Percentiles rank a stretch among this genome's conserved stretches.
Evolutionary conservation across 2,113 vertebrate genomes (phyloP).

Genomic region (Psilopsiagon aymara): DNA sequence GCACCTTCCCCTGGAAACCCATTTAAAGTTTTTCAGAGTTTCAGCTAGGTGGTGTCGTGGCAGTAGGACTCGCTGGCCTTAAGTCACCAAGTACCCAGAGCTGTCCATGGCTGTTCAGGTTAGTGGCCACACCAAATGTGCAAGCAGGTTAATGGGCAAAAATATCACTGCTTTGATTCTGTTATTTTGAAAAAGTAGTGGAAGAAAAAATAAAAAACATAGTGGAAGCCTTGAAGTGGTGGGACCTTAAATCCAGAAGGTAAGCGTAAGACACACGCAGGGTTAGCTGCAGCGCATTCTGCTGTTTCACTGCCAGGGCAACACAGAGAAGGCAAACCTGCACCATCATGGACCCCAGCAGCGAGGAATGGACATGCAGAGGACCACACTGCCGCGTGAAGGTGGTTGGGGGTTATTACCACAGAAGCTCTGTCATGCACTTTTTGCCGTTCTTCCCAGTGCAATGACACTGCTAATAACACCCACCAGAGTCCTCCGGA

Average conservation of each 20-base stretch:
- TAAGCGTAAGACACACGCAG: neutral
- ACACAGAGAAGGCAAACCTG: too few relatives aligned
- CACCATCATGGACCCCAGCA: accelerated
- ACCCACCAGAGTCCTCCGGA: conserved; percentile 64
- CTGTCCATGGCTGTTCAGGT: neutral
- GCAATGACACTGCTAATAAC: conserved; percentile 78
- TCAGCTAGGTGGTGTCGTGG: too few relatives aligned
- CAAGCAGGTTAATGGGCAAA: neutral
- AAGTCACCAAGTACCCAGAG: neutral
- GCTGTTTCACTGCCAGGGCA: too few relatives aligned
- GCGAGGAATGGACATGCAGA: neutral
- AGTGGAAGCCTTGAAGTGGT: neutral
- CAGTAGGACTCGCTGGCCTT: too few relatives aligned
- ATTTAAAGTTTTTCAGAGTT: too few relatives aligned
- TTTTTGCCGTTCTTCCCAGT: conserved; percentile 87
- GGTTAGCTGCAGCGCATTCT: neutral
- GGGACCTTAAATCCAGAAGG: neutral
- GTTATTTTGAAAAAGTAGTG: neutral
- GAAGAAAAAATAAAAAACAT: neutral
- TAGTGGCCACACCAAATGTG: accelerated
- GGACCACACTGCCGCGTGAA: accelerated
- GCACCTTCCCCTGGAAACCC: too few relatives aligned
- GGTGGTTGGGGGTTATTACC: conserved; percentile 63
- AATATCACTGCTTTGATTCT: neutral
- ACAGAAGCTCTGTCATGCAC: conserved; percentile 88